Conservation (phyloP, 2,113 vertebrate genomes). For the Oxygymnocypris stewartii region DNA sequence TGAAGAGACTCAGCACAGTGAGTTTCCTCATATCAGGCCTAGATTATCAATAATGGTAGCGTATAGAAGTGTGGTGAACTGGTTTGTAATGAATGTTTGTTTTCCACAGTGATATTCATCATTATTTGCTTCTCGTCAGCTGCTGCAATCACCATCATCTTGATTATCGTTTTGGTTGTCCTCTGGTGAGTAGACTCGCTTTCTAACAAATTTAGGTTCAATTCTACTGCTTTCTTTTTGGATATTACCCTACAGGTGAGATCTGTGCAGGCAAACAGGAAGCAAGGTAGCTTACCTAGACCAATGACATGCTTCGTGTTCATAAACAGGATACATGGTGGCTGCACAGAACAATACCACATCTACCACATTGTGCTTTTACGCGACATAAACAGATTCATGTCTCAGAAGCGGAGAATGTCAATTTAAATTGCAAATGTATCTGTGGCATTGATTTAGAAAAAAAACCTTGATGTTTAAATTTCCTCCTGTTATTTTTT, state of each 20-base stretch:
- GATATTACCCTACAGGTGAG: constrained; percentile 12
- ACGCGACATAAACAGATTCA: constrained; percentile 50
- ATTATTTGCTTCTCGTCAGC: constrained; percentile 63
- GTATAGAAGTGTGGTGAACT: background rate
- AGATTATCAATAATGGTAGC: background rate
- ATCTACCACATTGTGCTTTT: constrained; percentile 45
- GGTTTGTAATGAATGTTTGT: background rate
- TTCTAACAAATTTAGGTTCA: constrained; percentile 37
- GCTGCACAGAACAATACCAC: constrained; percentile 55
- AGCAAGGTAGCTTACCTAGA: constrained; percentile 58
- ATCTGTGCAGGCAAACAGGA: constrained; percentile 70
- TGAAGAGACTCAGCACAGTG: constrained; percentile 52
- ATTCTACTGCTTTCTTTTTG: constrained; percentile 15
- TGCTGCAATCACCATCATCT: constrained; percentile 56
- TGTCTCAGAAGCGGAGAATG: constrained; percentile 10
- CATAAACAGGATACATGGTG: constrained; percentile 75
- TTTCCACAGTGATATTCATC: constrained; percentile 60
- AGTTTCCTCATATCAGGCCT: constrained; percentile 39
- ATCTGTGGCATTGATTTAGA: constrained; percentile 47
- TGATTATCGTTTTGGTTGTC: constrained; percentile 56
- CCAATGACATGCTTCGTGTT: constrained; percentile 55
- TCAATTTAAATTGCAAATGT: constrained; percentile 21
- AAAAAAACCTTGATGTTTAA: constrained; percentile 15
- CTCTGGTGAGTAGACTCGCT: constrained; percentile 69
- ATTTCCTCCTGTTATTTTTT: constrained; percentile 17